Conservation (phyloP, 2,113 vertebrate genomes). For the Sander vitreus region DNA sequence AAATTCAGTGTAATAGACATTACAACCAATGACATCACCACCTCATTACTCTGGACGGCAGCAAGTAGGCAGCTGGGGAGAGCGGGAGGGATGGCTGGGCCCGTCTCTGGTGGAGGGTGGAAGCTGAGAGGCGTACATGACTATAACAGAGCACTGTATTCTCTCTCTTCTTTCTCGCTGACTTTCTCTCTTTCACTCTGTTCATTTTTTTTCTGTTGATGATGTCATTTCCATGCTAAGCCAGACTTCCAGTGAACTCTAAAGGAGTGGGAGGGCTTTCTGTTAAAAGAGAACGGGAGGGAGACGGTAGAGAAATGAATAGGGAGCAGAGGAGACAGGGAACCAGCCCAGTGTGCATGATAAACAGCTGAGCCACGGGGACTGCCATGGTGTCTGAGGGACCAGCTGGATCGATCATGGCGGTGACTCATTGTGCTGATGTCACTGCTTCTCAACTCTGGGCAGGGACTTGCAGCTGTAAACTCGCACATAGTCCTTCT, state of each 20-base stretch:
- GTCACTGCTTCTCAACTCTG: slow-evolving; percentile 37
- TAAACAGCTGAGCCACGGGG: slow-evolving; percentile 47
- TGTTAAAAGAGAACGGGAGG: background rate
- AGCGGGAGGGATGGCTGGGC: slow-evolving; percentile 41
- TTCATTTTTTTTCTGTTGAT: slow-evolving; percentile 51
- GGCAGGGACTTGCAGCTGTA: slow-evolving; percentile 50
- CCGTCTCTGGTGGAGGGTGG: slow-evolving; percentile 43
- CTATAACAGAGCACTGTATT: slow-evolving; percentile 60
- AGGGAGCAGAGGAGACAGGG: slow-evolving; percentile 12
- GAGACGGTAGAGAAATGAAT: slow-evolving; percentile 22
- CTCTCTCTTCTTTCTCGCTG: background rate
- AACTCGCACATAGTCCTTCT: slow-evolving; percentile 44
- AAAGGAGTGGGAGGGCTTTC: slow-evolving; percentile 5
- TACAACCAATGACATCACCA: slow-evolving; percentile 66
- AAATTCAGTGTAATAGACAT: slow-evolving; percentile 57
- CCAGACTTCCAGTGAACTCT: slow-evolving; percentile 52
- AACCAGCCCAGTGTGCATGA: slow-evolving; percentile 30
- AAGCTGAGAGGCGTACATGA: slow-evolving; percentile 30
- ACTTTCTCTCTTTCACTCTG: slow-evolving; percentile 34
- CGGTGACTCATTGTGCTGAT: slow-evolving; percentile 53
- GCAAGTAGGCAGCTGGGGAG: slow-evolving; percentile 56
- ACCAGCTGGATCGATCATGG: slow-evolving; percentile 60
- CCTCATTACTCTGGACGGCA: slow-evolving; percentile 57
- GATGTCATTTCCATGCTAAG: slow-evolving; percentile 63
- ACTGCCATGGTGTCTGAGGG: slow-evolving; percentile 31